phyloP scores from a whole-genome alignment of 2,113 vertebrate genomes.

The Vombatus ursinus region DNA sequence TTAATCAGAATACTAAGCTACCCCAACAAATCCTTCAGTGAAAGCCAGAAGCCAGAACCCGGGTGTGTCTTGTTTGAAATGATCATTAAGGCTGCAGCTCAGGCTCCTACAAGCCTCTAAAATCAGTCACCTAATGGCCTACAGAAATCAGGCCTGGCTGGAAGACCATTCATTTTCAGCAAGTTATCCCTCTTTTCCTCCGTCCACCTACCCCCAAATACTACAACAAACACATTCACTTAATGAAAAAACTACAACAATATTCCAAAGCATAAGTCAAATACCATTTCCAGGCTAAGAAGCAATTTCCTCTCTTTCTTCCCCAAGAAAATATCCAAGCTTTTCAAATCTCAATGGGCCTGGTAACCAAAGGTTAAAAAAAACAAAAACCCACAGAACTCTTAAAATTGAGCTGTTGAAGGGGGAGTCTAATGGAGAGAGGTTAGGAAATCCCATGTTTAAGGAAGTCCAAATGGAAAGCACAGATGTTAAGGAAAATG shows the following conservation, averaged over 20 bases:
- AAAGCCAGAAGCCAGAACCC: slow-evolving; percentile 44
- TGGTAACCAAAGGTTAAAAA: not conserved
- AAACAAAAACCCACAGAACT: not conserved
- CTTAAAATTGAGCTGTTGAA: not conserved
- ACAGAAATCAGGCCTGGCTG: not conserved
- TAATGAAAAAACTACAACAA: slow-evolving; percentile 19
- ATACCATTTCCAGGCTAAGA: not conserved
- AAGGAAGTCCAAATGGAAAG: not conserved
- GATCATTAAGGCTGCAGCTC: not conserved
- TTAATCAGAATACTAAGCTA: slow-evolving; percentile 57
- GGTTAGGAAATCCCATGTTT: not conserved
- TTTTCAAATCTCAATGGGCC: not conserved
- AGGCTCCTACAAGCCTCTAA: not conserved
- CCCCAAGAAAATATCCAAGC: not conserved
- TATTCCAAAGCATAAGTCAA: not conserved
- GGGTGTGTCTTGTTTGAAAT: slow-evolving; percentile 13
- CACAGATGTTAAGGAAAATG: not conserved
- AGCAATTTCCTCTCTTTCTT: not conserved
- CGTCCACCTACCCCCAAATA: not conserved
- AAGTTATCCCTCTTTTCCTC: not conserved
- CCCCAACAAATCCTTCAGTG: slow-evolving; percentile 31
- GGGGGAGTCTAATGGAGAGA: not conserved
- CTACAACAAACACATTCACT: not conserved
- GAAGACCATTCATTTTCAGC: not conserved
- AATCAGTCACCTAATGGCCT: not conserved